Base-by-base conservation (phyloP, 2,888 invertebrate genomes). In the Yponomeuta plumbellus region DNA sequence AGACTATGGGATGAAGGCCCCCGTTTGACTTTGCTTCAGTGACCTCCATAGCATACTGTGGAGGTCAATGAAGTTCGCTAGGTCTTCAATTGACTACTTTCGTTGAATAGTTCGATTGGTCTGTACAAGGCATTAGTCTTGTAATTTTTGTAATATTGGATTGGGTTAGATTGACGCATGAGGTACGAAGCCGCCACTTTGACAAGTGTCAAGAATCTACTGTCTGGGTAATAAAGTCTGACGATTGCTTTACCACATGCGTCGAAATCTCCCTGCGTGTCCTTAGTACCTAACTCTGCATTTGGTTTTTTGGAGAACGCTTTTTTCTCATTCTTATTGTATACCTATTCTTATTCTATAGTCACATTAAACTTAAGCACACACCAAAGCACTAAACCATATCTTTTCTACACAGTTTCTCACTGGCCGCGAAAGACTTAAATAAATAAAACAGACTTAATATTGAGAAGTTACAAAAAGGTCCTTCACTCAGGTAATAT, bases 61-160 rank as follows among this genome's bases (percentile, higher is more conserved):
- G 34, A 34, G 34, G 34, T 34, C 34, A 34, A 34, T 34, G 34
- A 79, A 75, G 34, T 34, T 34, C 76, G 34, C 44, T 82, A 83
- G 82, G n/a, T n/a, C n/a, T n/a, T n/a, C n/a, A n/a, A n/a, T n/a
- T 81, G 79, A 81, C 81, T 80, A 80, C 80, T 79, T 81, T 81
- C 26, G 34, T 34, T 5, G 8, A 6, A 8, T 34, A 6, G 34
- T 34, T 34, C 34, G 34, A 10, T 34, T 34, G 5, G 34, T 34
- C 34, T 34, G 34, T 34, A 34, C 4, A 2, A 2, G 8, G 44
- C 17, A 52, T 17, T 52, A 52, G 44, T 17, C 44, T 17, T 6
- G 44, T 52, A 52, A 17, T 17, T 52, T 52, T 52, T 52, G 44
- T 52, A 52, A 52, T 13, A 2, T 52, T 5, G 44, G 44, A 17